Percentiles rank a stretch among this genome's conserved stretches.
Conservation (phyloP, 64 coral and sea anemone species). For the Montipora capricornis region DNA sequence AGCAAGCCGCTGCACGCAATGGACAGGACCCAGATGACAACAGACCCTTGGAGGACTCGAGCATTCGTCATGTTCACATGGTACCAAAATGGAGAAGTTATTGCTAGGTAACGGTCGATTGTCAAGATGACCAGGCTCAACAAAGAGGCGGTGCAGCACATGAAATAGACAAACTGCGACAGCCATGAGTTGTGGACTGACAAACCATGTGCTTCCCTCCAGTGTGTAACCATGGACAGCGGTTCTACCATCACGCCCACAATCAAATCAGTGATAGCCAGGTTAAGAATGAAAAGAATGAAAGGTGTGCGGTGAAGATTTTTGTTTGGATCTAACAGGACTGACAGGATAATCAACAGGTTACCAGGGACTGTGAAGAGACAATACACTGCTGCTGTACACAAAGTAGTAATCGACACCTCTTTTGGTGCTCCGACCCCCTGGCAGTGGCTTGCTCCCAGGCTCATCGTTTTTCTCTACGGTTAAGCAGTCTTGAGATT, state of each 20-base stretch:
- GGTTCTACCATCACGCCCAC: constrained; percentile 76
- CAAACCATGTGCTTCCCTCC: constrained; percentile 43
- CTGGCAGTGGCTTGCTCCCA: constrained; percentile 55
- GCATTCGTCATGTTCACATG: constrained; percentile 59
- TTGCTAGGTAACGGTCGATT: constrained; percentile 83
- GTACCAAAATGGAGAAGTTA: constrained; percentile 85
- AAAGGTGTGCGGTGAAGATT: constrained; percentile 79
- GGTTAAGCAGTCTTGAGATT: background rate
- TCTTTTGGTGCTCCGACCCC: constrained; percentile 72
- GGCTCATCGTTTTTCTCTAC: background rate
- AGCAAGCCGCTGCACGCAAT: constrained; percentile 53
- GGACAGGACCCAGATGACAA: constrained; percentile 68
- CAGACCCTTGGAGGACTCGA: constrained; percentile 45
- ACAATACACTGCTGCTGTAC: constrained; percentile 66
- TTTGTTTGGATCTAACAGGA: constrained; percentile 70
- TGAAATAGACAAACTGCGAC: constrained; percentile 87
- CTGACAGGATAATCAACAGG: constrained; percentile 77
- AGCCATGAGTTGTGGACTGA: constrained; percentile 74
- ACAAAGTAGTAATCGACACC: constrained; percentile 72
- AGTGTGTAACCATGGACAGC: constrained; percentile 82
- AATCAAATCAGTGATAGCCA: constrained; percentile 83
- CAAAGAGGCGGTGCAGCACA: constrained; percentile 89
- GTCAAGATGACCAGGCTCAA: constrained; percentile 80
- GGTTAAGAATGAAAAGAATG: constrained; percentile 67
- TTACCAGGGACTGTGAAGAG: constrained; percentile 81